These are phyloP conservation scores for Cepphus grylle DNA, from an alignment of 2,113 vertebrate genomes.

Conservation along the genomic window DNA sequence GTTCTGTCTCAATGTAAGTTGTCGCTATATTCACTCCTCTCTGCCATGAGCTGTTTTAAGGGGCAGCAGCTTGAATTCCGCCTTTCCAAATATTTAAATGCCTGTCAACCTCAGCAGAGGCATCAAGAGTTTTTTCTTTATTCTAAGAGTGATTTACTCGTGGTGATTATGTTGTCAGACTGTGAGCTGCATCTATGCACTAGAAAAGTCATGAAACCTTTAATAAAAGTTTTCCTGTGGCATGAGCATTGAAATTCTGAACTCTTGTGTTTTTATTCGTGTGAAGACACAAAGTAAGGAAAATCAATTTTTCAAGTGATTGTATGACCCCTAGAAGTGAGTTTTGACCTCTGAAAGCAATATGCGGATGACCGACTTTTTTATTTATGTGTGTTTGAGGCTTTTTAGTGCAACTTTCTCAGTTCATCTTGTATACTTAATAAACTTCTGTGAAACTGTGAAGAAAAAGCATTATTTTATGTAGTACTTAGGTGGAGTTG, in stretches of 20 bases:
- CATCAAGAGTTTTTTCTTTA: background rate
- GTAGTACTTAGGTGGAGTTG: background rate
- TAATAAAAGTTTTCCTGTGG: background rate
- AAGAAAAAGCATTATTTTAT: background rate
- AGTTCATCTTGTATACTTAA: background rate
- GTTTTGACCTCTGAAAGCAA: background rate
- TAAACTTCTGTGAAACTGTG: background rate
- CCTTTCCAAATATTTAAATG: slow-evolving; percentile 27
- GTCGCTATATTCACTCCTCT: background rate
- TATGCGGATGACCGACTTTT: background rate
- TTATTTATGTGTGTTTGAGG: background rate
- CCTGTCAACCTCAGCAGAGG: background rate
- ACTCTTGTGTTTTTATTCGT: background rate
- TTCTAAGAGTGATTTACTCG: background rate
- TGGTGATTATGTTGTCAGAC: background rate
- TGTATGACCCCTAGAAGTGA: background rate
- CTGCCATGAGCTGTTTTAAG: background rate
- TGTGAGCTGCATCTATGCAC: background rate
- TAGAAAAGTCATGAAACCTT: background rate
- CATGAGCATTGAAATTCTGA: background rate
- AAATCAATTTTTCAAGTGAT: background rate
- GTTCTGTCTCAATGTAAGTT: background rate
- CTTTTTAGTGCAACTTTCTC: background rate
- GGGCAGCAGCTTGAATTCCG: background rate
- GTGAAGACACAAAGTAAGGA: background rate